Evolutionary conservation across 2,888 invertebrate species (phyloP).

Genomic region (Biston betularia): DNA sequence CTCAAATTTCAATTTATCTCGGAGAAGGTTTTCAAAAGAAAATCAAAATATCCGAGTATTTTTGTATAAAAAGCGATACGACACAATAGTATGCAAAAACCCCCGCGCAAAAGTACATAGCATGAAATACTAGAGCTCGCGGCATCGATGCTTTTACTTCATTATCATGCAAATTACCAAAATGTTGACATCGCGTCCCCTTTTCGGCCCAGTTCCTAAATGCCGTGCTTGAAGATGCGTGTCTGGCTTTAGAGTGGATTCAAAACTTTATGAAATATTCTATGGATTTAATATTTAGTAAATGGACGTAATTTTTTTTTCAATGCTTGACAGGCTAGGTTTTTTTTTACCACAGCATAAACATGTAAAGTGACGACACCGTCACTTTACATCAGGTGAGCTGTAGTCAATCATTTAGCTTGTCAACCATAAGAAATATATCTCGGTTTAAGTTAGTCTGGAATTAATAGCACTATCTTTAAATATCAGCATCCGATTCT

Average conservation of each 20-base stretch:
- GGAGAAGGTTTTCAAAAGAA: no score
- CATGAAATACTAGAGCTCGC: conserved; percentile 48
- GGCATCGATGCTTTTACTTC: conserved; percentile 64
- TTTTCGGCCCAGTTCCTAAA: conserved; percentile 55
- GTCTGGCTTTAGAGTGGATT: not conserved
- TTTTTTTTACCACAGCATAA: no score
- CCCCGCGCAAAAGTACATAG: conserved; percentile 26
- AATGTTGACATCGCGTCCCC: conserved; percentile 63
- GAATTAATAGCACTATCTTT: not conserved
- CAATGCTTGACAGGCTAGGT: no score
- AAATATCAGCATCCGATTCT: not conserved
- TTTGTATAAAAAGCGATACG: conserved; percentile 46
- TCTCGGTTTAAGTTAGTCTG: not conserved
- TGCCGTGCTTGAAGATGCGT: conserved; percentile 38
- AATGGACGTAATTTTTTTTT: no score
- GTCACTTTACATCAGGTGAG: no score
- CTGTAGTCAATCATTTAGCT: no score
- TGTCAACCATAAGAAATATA: no score
- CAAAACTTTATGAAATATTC: not conserved
- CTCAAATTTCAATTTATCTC: no score
- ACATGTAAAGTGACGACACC: no score
- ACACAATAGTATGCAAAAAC: conserved; percentile 47
- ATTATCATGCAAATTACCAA: conserved; percentile 79
- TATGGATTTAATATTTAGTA: not conserved
- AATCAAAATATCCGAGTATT: no score